Base-by-base conservation (phyloP, 2,113 vertebrate genomes). In the Australoheros scitulus region DNA sequence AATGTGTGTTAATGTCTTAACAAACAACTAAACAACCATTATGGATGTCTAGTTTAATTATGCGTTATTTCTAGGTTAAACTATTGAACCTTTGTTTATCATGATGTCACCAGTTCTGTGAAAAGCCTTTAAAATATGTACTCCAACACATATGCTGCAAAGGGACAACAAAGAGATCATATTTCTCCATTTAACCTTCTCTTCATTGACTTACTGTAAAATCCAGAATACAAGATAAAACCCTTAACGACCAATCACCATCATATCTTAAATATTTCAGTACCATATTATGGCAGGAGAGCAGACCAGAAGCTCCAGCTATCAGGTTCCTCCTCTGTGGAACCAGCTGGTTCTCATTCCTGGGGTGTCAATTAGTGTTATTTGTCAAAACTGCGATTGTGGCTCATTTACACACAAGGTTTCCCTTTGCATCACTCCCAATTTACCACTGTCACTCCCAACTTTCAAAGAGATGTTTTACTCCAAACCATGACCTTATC, bases 261-360 rank as follows among this genome's bases (percentile, higher is more conserved):
- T 63, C 18, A n/a, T 38, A 36, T 13, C 32, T 13, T 36, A 38
- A 38, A 63, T n/a, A 38, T 13, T 34, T 22, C 20, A 38, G 5
- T 0, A 38, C 11, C 3, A 38, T 13, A 38, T 38, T 34, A 63
- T 63, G 11, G 6, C 4, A 38, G n/a, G 11, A 63, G 34, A n/a
- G 61, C 20, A 64, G 61, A 61, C n/a, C 18, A 38, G 4, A 41
- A 11, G 20, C 61, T 64, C 14, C 20, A 38, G 0, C 34, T 64
- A 22, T 4, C 6, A 0, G 11, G 34, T 6, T 22, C 20, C 61
- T 22, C 10, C 34, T 41, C 32, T 36, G 9, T 36, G 36, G 18
- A 38, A 38, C 36, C 61, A 64, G 61, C 34, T 1, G 13, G 34
- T 22, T 5, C 2, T 6, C 34, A 11, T 38, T 41, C 32, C 20